Base-by-base conservation (phyloP, 2,797 vertebrate species). In the Champsocephalus esox region DNA sequence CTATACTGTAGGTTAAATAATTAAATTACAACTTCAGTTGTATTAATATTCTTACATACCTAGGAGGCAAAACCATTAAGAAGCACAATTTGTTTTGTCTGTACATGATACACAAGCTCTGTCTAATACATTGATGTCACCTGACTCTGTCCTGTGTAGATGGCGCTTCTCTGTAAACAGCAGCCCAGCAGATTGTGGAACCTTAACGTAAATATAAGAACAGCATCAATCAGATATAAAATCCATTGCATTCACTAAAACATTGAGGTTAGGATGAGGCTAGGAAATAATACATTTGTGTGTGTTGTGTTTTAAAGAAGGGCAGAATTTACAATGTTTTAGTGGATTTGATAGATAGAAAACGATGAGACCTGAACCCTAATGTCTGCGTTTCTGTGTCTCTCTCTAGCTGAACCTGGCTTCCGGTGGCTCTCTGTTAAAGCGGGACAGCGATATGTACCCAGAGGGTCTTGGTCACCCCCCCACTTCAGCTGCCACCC, bases 381-480 rank as follows among this genome's bases (percentile, higher is more conserved):
- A 1, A 58, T 54, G 34, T 66, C 19, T 60, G 12, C 19, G 17
- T 65, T 7, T 52, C 14, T 50, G 34, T 67, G 21, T 76, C 19
- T 73, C 14, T 71, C 38, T 77, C 3, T 77, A 97, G 97, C 95
- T 98, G 89, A 98, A 98, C 93, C 94, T 96, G 93, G 96, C 96
- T 85, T 96, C 98, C 62, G 96, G 96, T 63, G 95, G 95, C 89
- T 96, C 96, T 80, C 95, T 97, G 81, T 94, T 96, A 94, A 98
- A 99, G 95, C 96, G 97, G 93, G 96, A 97, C 85, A 96, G 96
- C 0, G 98, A 99, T 66, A 94, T 94, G 0, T 98, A 97, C 90
- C 96, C 96, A 3, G 98, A 99, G 57, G 96, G 97, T 73, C 96
- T 99, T 69, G 97, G 96, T 89, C 98, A 99, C 91, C 97, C 98